Conservation (phyloP, 2,113 vertebrate genomes). For the human (Homo sapiens) region DNA sequence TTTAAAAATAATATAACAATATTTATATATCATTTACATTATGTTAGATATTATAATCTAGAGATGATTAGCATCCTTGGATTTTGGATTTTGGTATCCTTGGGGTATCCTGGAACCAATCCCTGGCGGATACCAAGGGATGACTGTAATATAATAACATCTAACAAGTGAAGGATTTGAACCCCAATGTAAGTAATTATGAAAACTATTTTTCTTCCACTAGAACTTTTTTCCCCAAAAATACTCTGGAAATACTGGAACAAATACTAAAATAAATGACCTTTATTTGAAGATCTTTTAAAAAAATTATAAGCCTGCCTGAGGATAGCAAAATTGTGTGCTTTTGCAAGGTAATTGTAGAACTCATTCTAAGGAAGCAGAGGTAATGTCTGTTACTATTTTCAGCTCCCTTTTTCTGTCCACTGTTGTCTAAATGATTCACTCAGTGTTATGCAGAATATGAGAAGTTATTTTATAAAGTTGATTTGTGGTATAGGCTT, state of each 20-base stretch:
- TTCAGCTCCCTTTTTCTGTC: constrained; percentile 38
- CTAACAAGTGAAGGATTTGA: constrained; percentile 42
- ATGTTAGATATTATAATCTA: not conserved
- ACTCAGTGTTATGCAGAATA: constrained; percentile 41
- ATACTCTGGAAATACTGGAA: not conserved
- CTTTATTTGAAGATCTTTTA: constrained; percentile 52
- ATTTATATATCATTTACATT: not conserved
- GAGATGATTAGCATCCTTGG: not conserved
- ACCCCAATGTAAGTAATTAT: not conserved
- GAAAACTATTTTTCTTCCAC: constrained; percentile 19
- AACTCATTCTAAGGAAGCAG: constrained; percentile 21
- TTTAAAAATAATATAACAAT: not conserved
- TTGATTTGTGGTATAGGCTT: not conserved
- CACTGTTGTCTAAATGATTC: constrained; percentile 43
- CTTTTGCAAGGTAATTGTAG: constrained; percentile 51
- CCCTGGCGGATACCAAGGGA: not conserved
- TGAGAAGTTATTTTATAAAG: constrained; percentile 29
- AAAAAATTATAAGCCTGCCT: constrained; percentile 33
- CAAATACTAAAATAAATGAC: not conserved
- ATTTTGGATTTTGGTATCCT: not conserved
- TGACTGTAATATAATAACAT: not conserved
- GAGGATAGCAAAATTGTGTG: constrained; percentile 36
- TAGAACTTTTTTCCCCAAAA: not conserved
- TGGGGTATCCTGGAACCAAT: not conserved
- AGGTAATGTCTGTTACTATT: constrained; percentile 59